Conservation (phyloP, 2,888 invertebrate species). For the Drosophila gaucha region DNA sequence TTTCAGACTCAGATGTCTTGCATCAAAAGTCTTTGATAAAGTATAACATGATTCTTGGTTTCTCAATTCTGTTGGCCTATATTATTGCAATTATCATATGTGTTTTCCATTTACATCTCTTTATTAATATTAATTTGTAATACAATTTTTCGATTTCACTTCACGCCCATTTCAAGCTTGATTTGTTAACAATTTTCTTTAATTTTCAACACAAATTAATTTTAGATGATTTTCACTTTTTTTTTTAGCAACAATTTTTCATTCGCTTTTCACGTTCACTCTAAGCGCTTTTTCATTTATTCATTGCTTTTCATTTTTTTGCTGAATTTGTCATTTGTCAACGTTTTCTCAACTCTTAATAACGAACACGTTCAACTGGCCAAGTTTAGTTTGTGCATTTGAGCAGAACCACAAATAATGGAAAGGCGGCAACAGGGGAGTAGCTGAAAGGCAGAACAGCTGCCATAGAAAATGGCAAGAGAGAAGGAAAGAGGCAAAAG, state of each 20-base stretch:
- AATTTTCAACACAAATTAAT: slow-evolving; percentile 53
- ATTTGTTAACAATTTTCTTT: slow-evolving; percentile 49
- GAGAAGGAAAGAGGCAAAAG: neutral
- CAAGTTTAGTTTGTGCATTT: slow-evolving; percentile 42
- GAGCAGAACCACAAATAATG: slow-evolving; percentile 45
- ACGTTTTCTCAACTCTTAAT: slow-evolving; percentile 66
- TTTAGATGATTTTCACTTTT: slow-evolving; percentile 71
- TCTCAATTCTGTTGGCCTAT: no score
- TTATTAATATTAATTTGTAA: neutral
- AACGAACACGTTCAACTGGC: slow-evolving; percentile 56
- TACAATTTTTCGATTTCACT: slow-evolving; percentile 48
- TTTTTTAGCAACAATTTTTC: slow-evolving; percentile 22
- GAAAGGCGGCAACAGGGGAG: neutral
- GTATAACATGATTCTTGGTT: no score
- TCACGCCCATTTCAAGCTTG: slow-evolving; percentile 58
- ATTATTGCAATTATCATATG: no score
- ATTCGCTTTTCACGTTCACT: slow-evolving; percentile 21
- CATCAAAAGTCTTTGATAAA: no score
- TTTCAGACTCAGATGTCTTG: no score
- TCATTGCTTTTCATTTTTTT: slow-evolving; percentile 28
- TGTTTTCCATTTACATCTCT: neutral
- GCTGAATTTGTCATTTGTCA: slow-evolving; percentile 55
- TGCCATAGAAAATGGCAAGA: neutral
- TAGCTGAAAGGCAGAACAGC: slow-evolving; percentile 36
- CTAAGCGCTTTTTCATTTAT: slow-evolving; percentile 39